Evolutionary conservation across 2,888 invertebrate species (phyloP), one percentile per base, ranked within the genome.

Genomic region (Allygus modestus): DNA sequence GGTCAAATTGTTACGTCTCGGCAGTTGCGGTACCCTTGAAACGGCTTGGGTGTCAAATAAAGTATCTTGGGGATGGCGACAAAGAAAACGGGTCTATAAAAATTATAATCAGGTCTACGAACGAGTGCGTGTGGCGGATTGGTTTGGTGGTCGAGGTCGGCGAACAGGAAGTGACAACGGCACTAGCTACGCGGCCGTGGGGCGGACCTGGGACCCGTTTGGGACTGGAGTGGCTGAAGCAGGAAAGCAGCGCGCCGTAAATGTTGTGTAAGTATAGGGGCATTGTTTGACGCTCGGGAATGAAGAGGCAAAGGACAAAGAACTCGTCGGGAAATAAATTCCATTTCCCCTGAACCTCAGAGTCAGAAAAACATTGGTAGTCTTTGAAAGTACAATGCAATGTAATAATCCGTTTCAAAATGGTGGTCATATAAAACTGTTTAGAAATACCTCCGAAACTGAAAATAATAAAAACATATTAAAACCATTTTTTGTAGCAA

Each of bases 91-190:
- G 31, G 65, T 28, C 12, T 2, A 15, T 65, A 31, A 65, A 65
- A 31, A 58, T 58, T 65, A 23, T 58, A 23, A 58, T 23, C 58
- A 65, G 65, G 65, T 15, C 65, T 20, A 28, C 28, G 28, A 54
- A 54, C 23, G 23, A 23, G 54, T 23, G 54, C 23, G 54, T 7
- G 54, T 54, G 2, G 15, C 51, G 51, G n/a, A 15, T 17, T 2
- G 26, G 1, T 5, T 58, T 9, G 23, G 58, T 58, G 1, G 58
- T 58, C 58, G 31, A 28, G 65, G 65, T 65, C 65, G 15, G 15
- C 20, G 65, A 65, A 15, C 65, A 65, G 65, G 65, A 65, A 65
- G 46, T 1, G 5, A 2, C 31, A 28, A 65, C 65, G 65, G 17
- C 28, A 65, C 65, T 28, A 11, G 65, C 65, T 28, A 4, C 17